Conservation (phyloP, 2,888 invertebrate genomes). For the Congeria kusceri region DNA sequence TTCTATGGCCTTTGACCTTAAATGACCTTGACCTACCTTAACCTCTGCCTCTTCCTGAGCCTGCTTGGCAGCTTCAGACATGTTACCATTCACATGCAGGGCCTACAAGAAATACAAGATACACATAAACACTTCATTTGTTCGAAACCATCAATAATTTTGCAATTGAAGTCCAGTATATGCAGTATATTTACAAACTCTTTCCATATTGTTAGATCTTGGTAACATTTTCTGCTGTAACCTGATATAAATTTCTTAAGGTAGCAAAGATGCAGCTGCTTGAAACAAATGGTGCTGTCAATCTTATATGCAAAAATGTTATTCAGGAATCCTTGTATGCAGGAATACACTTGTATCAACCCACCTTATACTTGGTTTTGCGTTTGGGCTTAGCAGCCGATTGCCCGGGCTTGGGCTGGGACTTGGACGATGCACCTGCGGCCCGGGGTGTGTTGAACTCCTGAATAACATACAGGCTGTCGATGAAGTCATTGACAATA, state of each 20-base stretch:
- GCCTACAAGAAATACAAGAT: slow-evolving; percentile 80
- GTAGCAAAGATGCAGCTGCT: no score
- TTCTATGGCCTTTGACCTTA: background rate
- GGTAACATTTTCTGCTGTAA: no score
- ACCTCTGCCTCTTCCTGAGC: slow-evolving; percentile 81
- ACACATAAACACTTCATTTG: no score
- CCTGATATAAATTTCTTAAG: no score
- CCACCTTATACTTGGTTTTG: slow-evolving; percentile 66
- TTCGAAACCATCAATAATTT: no score
- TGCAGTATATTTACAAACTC: no score
- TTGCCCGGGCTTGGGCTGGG: slow-evolving; percentile 39
- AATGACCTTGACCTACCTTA: slow-evolving; percentile 66
- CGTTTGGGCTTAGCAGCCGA: slow-evolving; percentile 63
- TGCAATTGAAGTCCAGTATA: no score
- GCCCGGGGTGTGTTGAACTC: slow-evolving; percentile 62
- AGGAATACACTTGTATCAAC: background rate
- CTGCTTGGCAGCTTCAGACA: slow-evolving; percentile 79
- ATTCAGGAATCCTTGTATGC: no score
- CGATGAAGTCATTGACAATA: background rate
- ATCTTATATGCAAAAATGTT: no score
- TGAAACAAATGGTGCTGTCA: no score
- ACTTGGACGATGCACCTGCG: slow-evolving; percentile 50
- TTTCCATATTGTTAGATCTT: no score
- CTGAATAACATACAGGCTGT: slow-evolving; percentile 33
- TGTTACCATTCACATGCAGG: slow-evolving; percentile 76